These are phyloP conservation scores for Leptodactylus fallax DNA, from an alignment of 2,797 vertebrate species.

Conservation along the genomic window DNA sequence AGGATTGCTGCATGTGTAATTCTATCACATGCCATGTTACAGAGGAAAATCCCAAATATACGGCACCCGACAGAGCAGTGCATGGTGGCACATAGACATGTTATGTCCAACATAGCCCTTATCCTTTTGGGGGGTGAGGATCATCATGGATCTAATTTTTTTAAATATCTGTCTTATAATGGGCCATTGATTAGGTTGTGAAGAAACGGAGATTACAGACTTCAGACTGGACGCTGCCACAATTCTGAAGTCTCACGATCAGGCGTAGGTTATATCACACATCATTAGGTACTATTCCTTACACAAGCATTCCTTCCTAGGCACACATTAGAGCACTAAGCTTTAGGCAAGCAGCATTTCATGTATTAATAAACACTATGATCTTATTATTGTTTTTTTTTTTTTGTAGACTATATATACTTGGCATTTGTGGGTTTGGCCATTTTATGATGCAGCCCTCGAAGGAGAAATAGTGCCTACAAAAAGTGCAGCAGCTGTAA, in stretches of 20 bases:
- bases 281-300: background rate
- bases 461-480: background rate
- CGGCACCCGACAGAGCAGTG: too few relatives aligned
- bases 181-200: background rate
- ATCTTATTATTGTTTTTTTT: background rate
- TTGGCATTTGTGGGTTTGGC: background rate
- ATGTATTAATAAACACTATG: constrained; percentile 1
- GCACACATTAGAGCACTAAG: background rate
- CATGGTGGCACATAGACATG: too few relatives aligned
- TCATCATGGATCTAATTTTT: background rate
- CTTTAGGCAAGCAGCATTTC: constrained; percentile 47
- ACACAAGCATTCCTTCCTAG: background rate
- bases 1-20: too few relatives aligned
- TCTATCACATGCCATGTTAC: too few relatives aligned
- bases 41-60: too few relatives aligned
- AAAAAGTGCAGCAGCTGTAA: background rate
- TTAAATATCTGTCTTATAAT: background rate
- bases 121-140: background rate
- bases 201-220: background rate
- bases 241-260: background rate
- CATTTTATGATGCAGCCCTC: background rate
- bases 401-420: background rate
- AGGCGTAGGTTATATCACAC: background rate
- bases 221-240: too few relatives aligned
- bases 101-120: too few relatives aligned